A percentile compares a stretch with the other conserved stretches of the same genome.
These are phyloP conservation scores for Myrmecobius fasciatus DNA, from an alignment of 2,113 vertebrate genomes.

Conservation along the genomic window DNA sequence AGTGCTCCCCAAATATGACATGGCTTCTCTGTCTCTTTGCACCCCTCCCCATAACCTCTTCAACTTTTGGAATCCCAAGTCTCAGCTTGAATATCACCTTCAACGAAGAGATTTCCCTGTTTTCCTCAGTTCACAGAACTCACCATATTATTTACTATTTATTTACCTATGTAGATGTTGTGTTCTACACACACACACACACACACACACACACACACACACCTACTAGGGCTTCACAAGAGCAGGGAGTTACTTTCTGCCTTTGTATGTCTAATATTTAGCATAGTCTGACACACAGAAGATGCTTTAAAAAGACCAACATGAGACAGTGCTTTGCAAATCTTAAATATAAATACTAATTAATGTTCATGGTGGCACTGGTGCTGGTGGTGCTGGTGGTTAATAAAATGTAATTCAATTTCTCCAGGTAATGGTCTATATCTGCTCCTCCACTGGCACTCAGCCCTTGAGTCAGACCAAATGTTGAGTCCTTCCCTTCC, in stretches of 20 bases:
- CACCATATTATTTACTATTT: not conserved
- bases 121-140: not conserved
- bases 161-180: not conserved
- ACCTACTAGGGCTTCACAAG: not conserved
- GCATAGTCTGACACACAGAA: not conserved
- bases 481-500: not conserved
- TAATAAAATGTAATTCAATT: not conserved
- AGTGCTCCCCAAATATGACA: not conserved
- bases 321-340: not conserved
- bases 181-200: no score
- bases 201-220: no score
- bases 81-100: not conserved
- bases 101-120: not conserved
- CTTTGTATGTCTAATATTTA: not conserved
- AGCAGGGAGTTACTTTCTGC: not conserved
- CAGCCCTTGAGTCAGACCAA: not conserved
- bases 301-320: not conserved
- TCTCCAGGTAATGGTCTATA: not conserved
- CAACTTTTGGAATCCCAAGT: not conserved
- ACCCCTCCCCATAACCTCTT: not conserved
- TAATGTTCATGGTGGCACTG: no score
- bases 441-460: not conserved
- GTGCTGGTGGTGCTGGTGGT: not conserved
- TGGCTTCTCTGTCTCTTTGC: not conserved
- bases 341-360: no score